Base-by-base conservation (phyloP, 2,888 invertebrate genomes). In the Cephonodes hylas region DNA sequence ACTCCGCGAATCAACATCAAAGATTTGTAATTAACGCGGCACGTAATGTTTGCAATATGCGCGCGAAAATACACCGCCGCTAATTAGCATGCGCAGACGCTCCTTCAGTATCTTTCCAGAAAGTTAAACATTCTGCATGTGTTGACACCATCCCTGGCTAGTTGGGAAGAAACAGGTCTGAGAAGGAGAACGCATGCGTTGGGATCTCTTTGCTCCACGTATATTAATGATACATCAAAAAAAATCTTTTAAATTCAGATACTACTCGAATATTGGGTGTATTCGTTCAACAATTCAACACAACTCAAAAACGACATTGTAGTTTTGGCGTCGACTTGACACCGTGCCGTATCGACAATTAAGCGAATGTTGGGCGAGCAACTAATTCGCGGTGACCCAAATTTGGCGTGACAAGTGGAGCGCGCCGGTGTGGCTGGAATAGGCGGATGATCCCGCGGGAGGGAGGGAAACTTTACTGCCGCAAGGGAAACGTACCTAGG, bases 311-410 rank as follows among this genome's bases (percentile, higher is more conserved):
- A 18, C 15, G n/a, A n/a, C 7, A 66, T 63, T 62, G 66, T 62
- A 45, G 63, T n/a, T 64, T 69, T 64, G 63, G 64, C 65, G 65
- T 46, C 57, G 58, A 70, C 8, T 46, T 31, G 63, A 60, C 46
- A 68, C 64, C n/a, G n/a, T n/a, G 3, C 0, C 62, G 69, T 77
- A 78, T 80, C 73, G 76, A 68, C 71, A 73, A 83, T 80, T 83
- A 83, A 76, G 76, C 75, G 76, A 79, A 82, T 84, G 80, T 82
- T 76, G 77, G 75, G 78, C 73, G 75, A 79, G 77, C 83, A 85
- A 81, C 80, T 84, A 84, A 88, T 85, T 85, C 76, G 76, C 74
- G 73, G 81, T 89, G 89, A 89, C 89, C 89, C 82, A 88, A 86
- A 88, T 89, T 83, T 81, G 73, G 74, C 72, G 75, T 76, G 83